Percentiles rank a stretch among this genome's conserved stretches.
Conservation (phyloP, 2,113 vertebrate species). For the Cettia cetti region DNA sequence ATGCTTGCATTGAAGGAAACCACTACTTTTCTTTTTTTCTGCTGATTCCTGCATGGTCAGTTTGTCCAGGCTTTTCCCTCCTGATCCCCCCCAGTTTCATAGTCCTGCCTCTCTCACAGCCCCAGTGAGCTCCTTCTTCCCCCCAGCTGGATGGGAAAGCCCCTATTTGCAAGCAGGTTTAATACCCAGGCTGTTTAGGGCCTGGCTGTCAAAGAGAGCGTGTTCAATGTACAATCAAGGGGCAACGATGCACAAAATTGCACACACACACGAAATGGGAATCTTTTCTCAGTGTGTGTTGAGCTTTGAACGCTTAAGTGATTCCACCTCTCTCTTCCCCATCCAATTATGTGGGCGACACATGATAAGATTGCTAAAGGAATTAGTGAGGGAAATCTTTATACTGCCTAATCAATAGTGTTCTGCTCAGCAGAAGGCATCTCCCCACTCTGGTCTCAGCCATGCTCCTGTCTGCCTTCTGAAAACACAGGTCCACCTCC, state of each 20-base stretch:
- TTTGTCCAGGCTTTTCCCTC: not conserved
- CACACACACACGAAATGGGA: slow-evolving; percentile 20
- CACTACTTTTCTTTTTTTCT: not conserved
- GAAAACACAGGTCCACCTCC: not conserved
- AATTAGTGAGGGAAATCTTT: slow-evolving; percentile 44
- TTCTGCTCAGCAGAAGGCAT: not conserved
- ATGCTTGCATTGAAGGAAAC: slow-evolving; percentile 45
- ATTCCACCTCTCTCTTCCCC: slow-evolving; percentile 40
- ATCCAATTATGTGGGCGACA: not conserved
- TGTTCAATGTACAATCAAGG: slow-evolving; percentile 44
- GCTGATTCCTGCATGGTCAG: not conserved
- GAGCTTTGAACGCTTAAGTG: slow-evolving; percentile 53
- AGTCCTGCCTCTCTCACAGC: not conserved
- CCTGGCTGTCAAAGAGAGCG: slow-evolving; percentile 33
- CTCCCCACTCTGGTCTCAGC: not conserved
- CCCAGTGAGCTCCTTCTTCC: not conserved
- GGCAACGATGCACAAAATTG: slow-evolving; percentile 63
- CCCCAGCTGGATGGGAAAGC: not conserved
- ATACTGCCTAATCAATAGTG: slow-evolving; percentile 12
- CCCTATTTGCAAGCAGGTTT: slow-evolving; percentile 14
- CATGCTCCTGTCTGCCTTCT: not conserved
- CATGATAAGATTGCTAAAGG: slow-evolving; percentile 31
- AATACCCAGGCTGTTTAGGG: slow-evolving; percentile 16
- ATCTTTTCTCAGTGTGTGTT: slow-evolving; percentile 2
- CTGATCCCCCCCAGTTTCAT: not conserved